These are phyloP conservation scores for Drosophila tripunctata DNA, from an alignment of 2,888 invertebrate species.

Conservation along the genomic window DNA sequence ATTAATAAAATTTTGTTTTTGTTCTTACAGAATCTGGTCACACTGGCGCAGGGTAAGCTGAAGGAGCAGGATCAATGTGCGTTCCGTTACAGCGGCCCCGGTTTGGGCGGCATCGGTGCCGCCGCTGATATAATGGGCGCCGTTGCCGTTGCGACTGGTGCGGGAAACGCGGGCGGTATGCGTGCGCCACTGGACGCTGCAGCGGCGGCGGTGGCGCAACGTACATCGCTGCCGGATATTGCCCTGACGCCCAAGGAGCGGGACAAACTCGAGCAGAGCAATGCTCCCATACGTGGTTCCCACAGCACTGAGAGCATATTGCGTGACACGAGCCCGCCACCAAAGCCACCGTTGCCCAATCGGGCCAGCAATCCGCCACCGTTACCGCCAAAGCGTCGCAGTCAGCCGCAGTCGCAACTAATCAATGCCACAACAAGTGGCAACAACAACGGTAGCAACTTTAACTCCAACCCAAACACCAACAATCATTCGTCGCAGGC, in stretches of 20 bases:
- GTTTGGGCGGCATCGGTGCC: slow-evolving; percentile 66
- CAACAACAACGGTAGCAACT: slow-evolving; percentile 18
- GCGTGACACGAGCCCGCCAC: slow-evolving; percentile 90
- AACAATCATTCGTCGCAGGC: slow-evolving; percentile 55
- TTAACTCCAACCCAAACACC: slow-evolving; percentile 26
- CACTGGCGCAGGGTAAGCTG: slow-evolving; percentile 93
- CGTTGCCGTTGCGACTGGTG: slow-evolving; percentile 50
- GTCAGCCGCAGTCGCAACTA: slow-evolving; percentile 76
- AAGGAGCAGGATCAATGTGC: slow-evolving; percentile 85
- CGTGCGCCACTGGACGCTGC: slow-evolving; percentile 31
- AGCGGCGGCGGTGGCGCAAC: slow-evolving; percentile 85
- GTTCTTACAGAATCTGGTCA: slow-evolving; percentile 87
- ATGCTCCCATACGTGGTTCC: slow-evolving; percentile 88
- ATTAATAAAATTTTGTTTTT: not conserved
- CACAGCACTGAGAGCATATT: slow-evolving; percentile 93
- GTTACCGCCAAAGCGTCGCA: slow-evolving; percentile 90
- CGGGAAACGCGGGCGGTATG: slow-evolving; percentile 23
- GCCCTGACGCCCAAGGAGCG: slow-evolving; percentile 90
- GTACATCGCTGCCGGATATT: slow-evolving; percentile 91
- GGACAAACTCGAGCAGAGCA: slow-evolving; percentile 84
- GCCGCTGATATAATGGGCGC: slow-evolving; percentile 69
- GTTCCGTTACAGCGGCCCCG: slow-evolving; percentile 72
- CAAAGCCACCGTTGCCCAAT: slow-evolving; percentile 94
- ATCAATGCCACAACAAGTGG: slow-evolving; percentile 8
- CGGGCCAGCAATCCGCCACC: slow-evolving; percentile 90